phyloP scores from a whole-genome alignment of 2,797 vertebrate genomes.

The Leptatherina wallacei region DNA sequence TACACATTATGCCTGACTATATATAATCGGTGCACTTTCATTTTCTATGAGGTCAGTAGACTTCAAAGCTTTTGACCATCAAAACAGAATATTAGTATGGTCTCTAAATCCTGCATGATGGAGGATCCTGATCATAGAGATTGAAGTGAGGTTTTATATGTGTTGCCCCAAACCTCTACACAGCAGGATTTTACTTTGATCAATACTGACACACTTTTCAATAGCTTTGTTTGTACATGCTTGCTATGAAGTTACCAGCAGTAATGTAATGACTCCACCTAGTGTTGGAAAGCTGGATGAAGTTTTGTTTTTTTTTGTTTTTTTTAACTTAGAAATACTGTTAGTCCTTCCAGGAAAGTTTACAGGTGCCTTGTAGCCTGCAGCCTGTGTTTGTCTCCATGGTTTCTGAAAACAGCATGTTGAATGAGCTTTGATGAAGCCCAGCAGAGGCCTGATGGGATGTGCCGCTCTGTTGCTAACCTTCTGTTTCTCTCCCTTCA shows the following conservation, averaged over 20 bases:
- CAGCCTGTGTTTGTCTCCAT: slow-evolving; percentile 39
- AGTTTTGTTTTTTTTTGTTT: not conserved
- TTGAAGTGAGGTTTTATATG: not conserved
- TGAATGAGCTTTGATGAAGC: not conserved
- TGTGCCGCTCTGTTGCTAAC: slow-evolving; percentile 19
- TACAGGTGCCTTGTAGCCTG: not conserved
- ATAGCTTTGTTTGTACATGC: not conserved
- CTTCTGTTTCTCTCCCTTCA: slow-evolving; percentile 30
- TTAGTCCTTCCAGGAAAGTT: not conserved
- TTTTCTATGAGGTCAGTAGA: not conserved
- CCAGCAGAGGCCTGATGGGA: not conserved
- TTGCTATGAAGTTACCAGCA: not conserved
- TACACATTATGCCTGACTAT: not conserved
- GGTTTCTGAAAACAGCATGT: slow-evolving; percentile 23
- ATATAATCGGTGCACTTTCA: not conserved
- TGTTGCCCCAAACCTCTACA: not conserved
- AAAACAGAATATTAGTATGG: not conserved
- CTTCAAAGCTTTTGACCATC: not conserved
- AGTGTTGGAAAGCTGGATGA: slow-evolving; percentile 21
- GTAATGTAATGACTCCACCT: slow-evolving; percentile 27
- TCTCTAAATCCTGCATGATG: not conserved
- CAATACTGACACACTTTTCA: no score
- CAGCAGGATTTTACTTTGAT: no score
- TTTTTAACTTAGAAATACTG: not conserved
- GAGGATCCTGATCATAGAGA: not conserved